These are phyloP conservation scores for Morpho deidamia DNA, from an alignment of 2,888 invertebrate species.

Conservation along the genomic window DNA sequence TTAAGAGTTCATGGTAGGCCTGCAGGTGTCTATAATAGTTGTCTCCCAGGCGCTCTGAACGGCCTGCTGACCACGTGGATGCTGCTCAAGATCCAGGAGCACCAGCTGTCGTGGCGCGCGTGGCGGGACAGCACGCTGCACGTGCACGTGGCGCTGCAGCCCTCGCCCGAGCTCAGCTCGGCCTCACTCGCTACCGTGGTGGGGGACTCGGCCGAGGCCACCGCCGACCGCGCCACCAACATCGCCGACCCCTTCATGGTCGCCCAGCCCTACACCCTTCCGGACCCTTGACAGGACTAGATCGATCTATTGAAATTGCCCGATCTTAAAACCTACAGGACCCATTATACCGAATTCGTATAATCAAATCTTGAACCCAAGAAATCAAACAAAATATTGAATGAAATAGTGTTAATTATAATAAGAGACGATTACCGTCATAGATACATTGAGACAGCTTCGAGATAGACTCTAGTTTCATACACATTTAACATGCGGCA, in stretches of 20 bases:
- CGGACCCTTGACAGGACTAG: slow-evolving; percentile 24
- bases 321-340: too few relatives aligned
- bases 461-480: too few relatives aligned
- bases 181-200: slow-evolving; percentile 37
- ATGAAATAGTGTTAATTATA: too few relatives aligned
- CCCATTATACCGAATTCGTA: too few relatives aligned
- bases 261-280: slow-evolving; percentile 39
- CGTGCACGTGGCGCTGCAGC: slow-evolving; percentile 58
- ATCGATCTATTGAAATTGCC: too few relatives aligned
- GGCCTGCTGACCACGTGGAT: slow-evolving; percentile 71
- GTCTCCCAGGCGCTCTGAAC: slow-evolving; percentile 58
- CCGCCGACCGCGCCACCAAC: slow-evolving; percentile 55
- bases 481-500: too few relatives aligned
- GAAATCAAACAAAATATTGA: too few relatives aligned
- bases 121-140: slow-evolving; percentile 69
- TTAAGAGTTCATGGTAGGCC: too few relatives aligned
- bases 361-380: too few relatives aligned
- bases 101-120: slow-evolving; percentile 67
- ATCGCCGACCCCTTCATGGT: slow-evolving; percentile 62
- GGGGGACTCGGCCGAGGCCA: slow-evolving; percentile 37
- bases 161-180: slow-evolving; percentile 30
- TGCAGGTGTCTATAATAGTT: neutral
- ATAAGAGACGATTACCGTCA: too few relatives aligned
- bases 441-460: too few relatives aligned
- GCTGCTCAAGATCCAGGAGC: slow-evolving; percentile 71